Conservation (phyloP, 2,797 vertebrate species). For the Pseudochirops cupreus region DNA sequence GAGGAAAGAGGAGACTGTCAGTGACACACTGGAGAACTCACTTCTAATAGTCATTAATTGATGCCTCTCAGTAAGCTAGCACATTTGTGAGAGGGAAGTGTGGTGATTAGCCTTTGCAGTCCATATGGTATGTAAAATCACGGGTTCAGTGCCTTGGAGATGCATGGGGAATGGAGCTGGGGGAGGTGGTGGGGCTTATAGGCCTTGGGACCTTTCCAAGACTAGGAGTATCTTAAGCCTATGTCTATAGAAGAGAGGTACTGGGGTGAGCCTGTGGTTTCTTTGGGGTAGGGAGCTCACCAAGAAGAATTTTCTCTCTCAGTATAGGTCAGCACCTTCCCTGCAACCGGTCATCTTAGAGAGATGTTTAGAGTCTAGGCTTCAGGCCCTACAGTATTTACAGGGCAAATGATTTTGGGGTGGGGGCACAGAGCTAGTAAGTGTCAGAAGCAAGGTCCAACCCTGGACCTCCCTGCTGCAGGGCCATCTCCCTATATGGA, state of each 20-base stretch:
- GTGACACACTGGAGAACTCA: background rate
- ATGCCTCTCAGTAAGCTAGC: background rate
- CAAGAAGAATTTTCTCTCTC: background rate
- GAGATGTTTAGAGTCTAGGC: background rate
- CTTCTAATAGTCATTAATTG: constrained; percentile 41
- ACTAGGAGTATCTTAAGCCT: background rate
- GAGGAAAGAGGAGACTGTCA: background rate
- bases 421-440: background rate
- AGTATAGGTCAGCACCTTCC: background rate
- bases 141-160: constrained; percentile 39
- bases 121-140: constrained; percentile 76
- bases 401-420: no score
- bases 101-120: background rate
- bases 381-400: background rate
- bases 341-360: background rate
- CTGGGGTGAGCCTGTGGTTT: background rate
- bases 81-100: background rate
- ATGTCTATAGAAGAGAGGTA: background rate
- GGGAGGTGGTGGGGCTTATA: background rate
- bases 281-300: background rate
- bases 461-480: background rate
- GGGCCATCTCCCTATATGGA: background rate
- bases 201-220: background rate
- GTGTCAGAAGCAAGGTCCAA: background rate
- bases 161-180: background rate